Evolutionary conservation across 2,113 vertebrate genomes (phyloP), one percentile per base, ranked within the genome.

Genomic region (Circaetus gallicus): DNA sequence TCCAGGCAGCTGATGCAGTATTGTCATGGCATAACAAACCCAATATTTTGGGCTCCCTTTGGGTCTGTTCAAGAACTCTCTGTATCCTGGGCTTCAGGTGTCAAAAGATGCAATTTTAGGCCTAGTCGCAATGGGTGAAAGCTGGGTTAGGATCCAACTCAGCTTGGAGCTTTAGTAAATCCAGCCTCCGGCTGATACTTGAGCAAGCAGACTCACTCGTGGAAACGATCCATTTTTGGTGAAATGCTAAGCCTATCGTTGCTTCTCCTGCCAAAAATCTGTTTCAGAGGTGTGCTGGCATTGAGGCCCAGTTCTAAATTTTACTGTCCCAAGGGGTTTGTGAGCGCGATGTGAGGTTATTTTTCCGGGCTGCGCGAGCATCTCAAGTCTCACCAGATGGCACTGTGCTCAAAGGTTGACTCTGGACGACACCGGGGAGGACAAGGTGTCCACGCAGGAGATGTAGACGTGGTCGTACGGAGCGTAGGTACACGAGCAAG

Each of bases 381-480:
- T 29, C 72, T 74, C n/a, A 20, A 31, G 45, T 43, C 82, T 93
- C 95, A 94, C 40, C 89, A 94, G 95, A 69, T 86, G 92, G 89
- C 92, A 95, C 92, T 86, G 5, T 62, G 69, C 90, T 89, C 92
- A 29, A 62, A 81, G 95, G 34, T 40, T 90, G 82, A 29, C 69
- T 89, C 62, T 11, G 79, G 50, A 21, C 1, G 5, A 18, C 16
- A 29, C 1, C 3, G 22, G 29, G 47, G 22, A 61, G 63, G 72
- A 40, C 67, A 25, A 34, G 38, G 32, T 65, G 86, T 61, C 92
- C 69, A 29, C 47, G 53, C 8, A 52, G 45, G 31, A 49, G 19
- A 1, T 4, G 18, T 16, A 56, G n/a, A 56, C 43, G 4, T 43
- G 55, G 17, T 70, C 47, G 3, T 10, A 31, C 1, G 29, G 9